phyloP scores from a whole-genome alignment of 2,113 vertebrate species.

The Platichthys flesus region DNA sequence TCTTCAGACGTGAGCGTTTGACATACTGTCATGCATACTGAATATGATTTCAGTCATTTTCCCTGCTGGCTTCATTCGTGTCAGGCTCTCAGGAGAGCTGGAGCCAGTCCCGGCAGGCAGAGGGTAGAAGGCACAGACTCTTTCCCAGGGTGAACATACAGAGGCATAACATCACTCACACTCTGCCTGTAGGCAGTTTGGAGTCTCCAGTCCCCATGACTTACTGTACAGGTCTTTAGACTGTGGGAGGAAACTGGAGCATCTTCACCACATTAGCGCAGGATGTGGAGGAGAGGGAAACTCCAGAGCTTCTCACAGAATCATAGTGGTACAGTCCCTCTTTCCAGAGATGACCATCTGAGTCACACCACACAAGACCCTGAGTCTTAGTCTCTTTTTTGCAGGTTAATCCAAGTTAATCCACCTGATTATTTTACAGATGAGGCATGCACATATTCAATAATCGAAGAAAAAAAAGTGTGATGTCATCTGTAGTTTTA shows the following conservation, averaged over 20 bases:
- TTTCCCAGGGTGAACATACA: conserved; percentile 26
- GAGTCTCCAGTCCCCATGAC: conserved; percentile 40
- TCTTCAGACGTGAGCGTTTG: conserved; percentile 19
- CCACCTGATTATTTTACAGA: not conserved
- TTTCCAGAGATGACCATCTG: conserved; percentile 1
- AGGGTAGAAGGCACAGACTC: conserved; percentile 8
- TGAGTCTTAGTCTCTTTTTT: not conserved
- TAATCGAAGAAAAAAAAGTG: not conserved
- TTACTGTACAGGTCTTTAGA: conserved; percentile 31
- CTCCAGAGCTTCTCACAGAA: conserved; percentile 4
- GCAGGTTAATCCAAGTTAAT: conserved; percentile 3
- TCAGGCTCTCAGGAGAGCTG: conserved; percentile 24
- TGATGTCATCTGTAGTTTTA: not conserved
- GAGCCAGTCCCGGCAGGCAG: conserved; percentile 25
- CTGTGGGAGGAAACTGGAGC: conserved; percentile 47
- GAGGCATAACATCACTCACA: conserved; percentile 36
- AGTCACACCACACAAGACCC: not conserved
- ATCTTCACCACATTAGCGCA: conserved; percentile 20
- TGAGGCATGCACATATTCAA: not conserved
- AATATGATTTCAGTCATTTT: conserved; percentile 22
- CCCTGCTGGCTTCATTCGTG: conserved; percentile 22
- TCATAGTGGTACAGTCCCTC: not conserved
- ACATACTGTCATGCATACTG: conserved; percentile 27
- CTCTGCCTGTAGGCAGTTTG: conserved; percentile 51
- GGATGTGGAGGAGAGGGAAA: conserved; percentile 31